Evolutionary conservation across 2,113 vertebrate species (phyloP).

Genomic region (Istiophorus platypterus): DNA sequence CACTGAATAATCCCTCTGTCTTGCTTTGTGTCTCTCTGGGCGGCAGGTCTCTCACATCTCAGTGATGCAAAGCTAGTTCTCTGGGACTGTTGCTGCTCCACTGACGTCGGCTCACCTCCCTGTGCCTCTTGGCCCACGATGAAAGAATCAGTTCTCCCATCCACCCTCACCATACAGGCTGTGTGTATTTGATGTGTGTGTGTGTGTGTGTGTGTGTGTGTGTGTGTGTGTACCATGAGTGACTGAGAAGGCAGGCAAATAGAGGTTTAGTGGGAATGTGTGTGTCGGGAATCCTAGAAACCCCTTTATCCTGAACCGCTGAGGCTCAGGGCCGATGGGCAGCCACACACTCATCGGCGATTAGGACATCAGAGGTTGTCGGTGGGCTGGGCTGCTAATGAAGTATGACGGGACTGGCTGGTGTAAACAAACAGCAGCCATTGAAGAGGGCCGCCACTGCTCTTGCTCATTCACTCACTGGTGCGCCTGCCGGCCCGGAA

Average conservation of each 20-base stretch:
- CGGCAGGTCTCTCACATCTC: slow-evolving; percentile 84
- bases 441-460: slow-evolving; percentile 80
- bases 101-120: slow-evolving; percentile 69
- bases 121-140: slow-evolving; percentile 75
- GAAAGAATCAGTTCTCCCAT: slow-evolving; percentile 67
- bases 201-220: slow-evolving; percentile 42
- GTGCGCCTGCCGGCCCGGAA: slow-evolving; percentile 75
- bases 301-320: slow-evolving; percentile 65
- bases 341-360: slow-evolving; percentile 71
- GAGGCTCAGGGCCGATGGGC: slow-evolving; percentile 69
- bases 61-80: slow-evolving; percentile 81
- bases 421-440: slow-evolving; percentile 84
- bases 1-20: slow-evolving; percentile 49
- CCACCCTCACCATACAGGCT: slow-evolving; percentile 38
- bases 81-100: slow-evolving; percentile 54
- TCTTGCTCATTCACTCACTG: slow-evolving; percentile 76
- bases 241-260: slow-evolving; percentile 53
- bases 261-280: slow-evolving; percentile 59
- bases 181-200: slow-evolving; percentile 47
- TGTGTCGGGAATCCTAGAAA: slow-evolving; percentile 61
- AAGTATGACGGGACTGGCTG: slow-evolving; percentile 82
- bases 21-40: slow-evolving; percentile 59
- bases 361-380: slow-evolving; percentile 83
- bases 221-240: slow-evolving; percentile 48
- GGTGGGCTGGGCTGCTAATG: slow-evolving; percentile 83